Evolutionary conservation across 2,797 vertebrate genomes (phyloP).

Genomic region (Apodemus agrarius): DNA sequence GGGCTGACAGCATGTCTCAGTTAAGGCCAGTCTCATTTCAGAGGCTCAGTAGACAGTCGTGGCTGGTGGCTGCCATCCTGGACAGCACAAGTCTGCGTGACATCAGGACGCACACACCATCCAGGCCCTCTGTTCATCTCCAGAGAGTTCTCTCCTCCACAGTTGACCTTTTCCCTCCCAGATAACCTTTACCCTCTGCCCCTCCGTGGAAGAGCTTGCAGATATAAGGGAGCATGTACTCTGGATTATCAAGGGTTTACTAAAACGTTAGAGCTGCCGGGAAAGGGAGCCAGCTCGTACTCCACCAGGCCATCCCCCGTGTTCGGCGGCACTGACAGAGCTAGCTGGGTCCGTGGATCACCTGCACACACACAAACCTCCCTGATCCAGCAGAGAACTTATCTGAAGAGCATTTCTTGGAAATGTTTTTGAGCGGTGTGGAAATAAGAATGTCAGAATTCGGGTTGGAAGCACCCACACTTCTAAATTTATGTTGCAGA

Average conservation of each 20-base stretch:
- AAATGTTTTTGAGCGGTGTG: no score
- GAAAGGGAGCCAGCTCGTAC: rapidly evolving
- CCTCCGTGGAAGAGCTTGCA: not conserved
- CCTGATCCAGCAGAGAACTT: not conserved
- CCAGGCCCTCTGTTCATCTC: not conserved
- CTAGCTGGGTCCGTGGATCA: not conserved
- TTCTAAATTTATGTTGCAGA: not conserved
- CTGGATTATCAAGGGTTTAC: not conserved
- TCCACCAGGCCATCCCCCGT: rapidly evolving
- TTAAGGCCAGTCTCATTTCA: not conserved
- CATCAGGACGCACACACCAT: no score
- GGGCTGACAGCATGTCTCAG: rapidly evolving
- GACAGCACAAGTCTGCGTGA: no score
- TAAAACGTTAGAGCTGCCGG: not conserved
- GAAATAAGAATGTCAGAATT: not conserved
- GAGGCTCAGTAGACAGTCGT: rapidly evolving
- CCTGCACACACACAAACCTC: not conserved
- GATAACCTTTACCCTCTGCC: not conserved
- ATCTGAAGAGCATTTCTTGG: not conserved
- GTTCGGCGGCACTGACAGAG: no score
- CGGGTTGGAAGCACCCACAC: not conserved
- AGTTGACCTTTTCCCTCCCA: not conserved
- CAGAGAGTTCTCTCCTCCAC: not conserved
- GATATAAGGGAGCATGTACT: not conserved
- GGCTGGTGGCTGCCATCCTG: rapidly evolving